These are phyloP conservation scores for Cinclus mexicanus DNA, from an alignment of 2,113 vertebrate genomes.

Conservation along the genomic window DNA sequence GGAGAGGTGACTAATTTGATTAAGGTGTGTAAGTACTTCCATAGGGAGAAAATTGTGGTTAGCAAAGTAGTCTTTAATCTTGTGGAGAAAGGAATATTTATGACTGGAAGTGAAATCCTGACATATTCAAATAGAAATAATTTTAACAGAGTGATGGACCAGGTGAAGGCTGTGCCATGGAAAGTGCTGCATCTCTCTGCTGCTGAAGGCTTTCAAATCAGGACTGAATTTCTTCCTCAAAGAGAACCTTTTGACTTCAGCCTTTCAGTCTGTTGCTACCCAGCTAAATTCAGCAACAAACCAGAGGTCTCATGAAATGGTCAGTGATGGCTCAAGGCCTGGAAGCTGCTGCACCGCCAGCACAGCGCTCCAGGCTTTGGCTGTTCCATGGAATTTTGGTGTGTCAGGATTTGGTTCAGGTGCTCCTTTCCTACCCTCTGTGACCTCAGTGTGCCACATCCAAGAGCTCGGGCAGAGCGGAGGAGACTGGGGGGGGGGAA, in stretches of 20 bases:
- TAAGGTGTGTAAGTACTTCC: slow-evolving; percentile 29
- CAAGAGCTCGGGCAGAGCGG: accelerated
- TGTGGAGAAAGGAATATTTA: slow-evolving; percentile 26
- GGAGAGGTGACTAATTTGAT: slow-evolving; percentile 61
- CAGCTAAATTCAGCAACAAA: background rate
- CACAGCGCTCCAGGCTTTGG: accelerated
- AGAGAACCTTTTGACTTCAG: background rate
- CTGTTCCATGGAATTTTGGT: accelerated
- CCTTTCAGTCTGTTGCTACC: background rate
- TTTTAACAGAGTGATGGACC: slow-evolving; percentile 7
- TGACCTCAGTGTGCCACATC: background rate
- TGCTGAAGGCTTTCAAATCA: background rate
- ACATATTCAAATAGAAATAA: slow-evolving; percentile 47
- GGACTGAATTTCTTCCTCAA: background rate
- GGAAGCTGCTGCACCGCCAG: background rate
- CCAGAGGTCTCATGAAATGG: background rate
- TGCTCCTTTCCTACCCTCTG: background rate
- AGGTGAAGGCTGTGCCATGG: background rate
- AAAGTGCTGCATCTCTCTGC: background rate
- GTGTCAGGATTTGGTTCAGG: background rate
- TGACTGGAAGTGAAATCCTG: slow-evolving; percentile 23
- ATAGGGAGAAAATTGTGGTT: slow-evolving; percentile 14
- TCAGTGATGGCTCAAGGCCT: background rate
- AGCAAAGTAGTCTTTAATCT: slow-evolving; percentile 43
- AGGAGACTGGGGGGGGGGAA: accelerated